Base-by-base conservation (phyloP, 2,888 invertebrate genomes). In the Tenthredo distinguenda region DNA sequence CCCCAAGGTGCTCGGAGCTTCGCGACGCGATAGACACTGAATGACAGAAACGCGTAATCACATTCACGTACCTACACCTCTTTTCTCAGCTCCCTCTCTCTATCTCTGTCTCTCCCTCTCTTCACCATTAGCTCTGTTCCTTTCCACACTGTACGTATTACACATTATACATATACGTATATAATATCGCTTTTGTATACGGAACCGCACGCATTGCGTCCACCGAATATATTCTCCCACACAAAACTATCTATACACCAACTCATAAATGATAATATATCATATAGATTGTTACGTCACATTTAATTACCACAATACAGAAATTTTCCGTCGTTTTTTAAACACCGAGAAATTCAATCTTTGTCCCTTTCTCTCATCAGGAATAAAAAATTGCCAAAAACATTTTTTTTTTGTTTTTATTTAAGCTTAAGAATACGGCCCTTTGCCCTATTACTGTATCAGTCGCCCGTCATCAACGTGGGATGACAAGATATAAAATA, bases 1-100 rank as follows among this genome's bases (percentile, higher is more conserved):
- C 81, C 79, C 81, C 81, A 81, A 81, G 81, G 81, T 81, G 81
- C 40, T 81, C 83, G 83, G 68, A 71, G 83, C 68, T 47, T 65
- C 83, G 83, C 71, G 71, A 83, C 83, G 83, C 83, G 83, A 83
- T 71, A 83, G 71, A 71, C 50, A 83, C 83, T 71, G 83, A 83
- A 83, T 83, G 83, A 83, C 83, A 83, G 68, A 83, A 83, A 71
- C 71, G 43, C 34, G 71, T 83, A 65, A 83, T 71, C 83, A 83
- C 83, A 83, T 83, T 71, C 83, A 83, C 83, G 83, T 68, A 83
- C 81, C 81, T 83, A 83, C 83, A 68, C 47, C 71, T 83, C 47
- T 47, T 37, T 50, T 40, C 81, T 40, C 26, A 47, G 31, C 43
- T 82, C 82, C 68, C 65, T 82, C 82, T 82, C 82, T 65, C 43